Conservation (phyloP, 2,888 invertebrate species). For the Athetis lepigone region DNA sequence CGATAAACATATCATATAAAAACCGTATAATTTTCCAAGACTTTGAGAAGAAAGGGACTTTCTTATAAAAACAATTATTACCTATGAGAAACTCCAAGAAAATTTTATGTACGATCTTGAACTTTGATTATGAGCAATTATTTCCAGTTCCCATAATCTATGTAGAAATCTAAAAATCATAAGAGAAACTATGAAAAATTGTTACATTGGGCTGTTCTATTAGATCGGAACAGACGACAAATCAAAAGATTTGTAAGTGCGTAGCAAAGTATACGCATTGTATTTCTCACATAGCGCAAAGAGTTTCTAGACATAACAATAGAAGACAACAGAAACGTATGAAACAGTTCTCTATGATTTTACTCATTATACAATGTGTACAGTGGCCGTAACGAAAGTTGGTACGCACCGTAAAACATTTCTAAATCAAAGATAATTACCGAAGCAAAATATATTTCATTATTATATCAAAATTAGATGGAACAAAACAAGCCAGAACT, state of each 20-base stretch:
- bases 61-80: neutral
- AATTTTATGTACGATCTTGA: neutral
- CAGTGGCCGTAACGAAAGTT: conserved; percentile 50
- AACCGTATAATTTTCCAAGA: conserved; percentile 1
- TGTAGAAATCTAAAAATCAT: neutral
- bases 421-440: conserved; percentile 46
- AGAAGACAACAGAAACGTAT: conserved; percentile 48
- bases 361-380: conserved; percentile 45
- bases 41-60: neutral
- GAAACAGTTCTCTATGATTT: conserved; percentile 44
- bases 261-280: conserved; percentile 47
- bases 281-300: conserved; percentile 44
- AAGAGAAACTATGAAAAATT: conserved; percentile 7
- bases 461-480: conserved; percentile 22
- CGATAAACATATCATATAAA: conserved; percentile 5
- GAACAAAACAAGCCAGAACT: conserved; percentile 11
- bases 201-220: neutral
- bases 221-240: conserved; percentile 25
- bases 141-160: neutral
- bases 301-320: conserved; percentile 56
- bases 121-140: neutral
- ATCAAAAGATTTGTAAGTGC: conserved; percentile 35
- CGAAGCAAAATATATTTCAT: conserved; percentile 28
- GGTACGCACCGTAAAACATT: conserved; percentile 47
- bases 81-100: no score